Base-by-base conservation (phyloP, 2,888 invertebrate genomes). In the Volucella bombylans region DNA sequence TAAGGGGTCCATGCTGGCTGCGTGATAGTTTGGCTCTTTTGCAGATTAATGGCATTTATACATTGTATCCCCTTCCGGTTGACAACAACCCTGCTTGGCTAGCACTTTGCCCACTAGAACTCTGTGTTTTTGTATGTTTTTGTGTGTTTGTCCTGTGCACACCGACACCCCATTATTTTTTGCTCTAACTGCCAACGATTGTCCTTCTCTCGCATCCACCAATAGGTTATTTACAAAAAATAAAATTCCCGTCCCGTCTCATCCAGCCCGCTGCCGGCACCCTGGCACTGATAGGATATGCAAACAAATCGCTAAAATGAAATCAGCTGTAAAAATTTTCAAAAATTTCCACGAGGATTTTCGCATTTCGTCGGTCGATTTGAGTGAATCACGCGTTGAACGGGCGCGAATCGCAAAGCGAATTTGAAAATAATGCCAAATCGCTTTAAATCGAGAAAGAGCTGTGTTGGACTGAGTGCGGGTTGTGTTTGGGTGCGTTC, bases 321-420 rank as follows among this genome's bases (percentile, higher is more conserved):
- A 91, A 91, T 91, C 91, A 91, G 92, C 92, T 91, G 91, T 90
- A 89, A 91, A 90, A 90, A 91, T 91, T 90, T 90, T 89, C 88
- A 90, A 91, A 91, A 89, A 89, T 91, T 91, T 91, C 91, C 91
- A 91, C 91, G 91, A 91, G 90, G 91, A 91, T 91, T 92, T 91
- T 90, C 89, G 89, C 89, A 89, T 90, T 90, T 91, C 89, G 83
- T 31, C 31, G 85, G 85, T 85, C 81, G 81, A 85, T 85, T 81
- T 81, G 76, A 81, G 76, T 80, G 81, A 85, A 85, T 81, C 85
- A 85, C 85, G 85, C 85, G 79, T 76, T 54, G 54, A 55, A 45
- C 78, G 64, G 31, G 31, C 54, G 81, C 54, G 68, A 81, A 81
- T 81, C 64, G 81, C 81, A 69, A 72, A 71, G 64, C 81, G 85